phyloP scores from a whole-genome alignment of 2,797 vertebrate species.

The Allobates femoralis region DNA sequence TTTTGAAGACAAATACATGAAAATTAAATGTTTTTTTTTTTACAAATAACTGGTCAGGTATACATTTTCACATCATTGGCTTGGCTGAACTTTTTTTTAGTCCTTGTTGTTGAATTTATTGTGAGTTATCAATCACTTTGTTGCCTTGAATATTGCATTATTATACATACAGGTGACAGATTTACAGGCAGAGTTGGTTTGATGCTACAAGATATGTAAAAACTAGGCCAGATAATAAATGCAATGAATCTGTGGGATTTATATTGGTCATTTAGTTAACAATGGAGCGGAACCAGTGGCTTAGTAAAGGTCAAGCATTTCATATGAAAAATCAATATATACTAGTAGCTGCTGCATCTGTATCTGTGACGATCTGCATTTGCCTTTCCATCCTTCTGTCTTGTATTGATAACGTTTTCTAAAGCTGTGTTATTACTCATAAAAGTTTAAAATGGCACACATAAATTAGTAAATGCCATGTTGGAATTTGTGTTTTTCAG shows the following conservation, averaged over 20 bases:
- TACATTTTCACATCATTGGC: too few relatives aligned
- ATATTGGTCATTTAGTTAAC: slow-evolving; percentile 22
- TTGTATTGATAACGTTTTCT: background rate
- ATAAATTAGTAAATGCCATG: too few relatives aligned
- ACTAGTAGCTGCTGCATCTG: background rate
- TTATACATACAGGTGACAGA: too few relatives aligned
- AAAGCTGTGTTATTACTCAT: background rate
- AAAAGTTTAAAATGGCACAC: background rate
- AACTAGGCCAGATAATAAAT: background rate
- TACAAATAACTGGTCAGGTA: too few relatives aligned
- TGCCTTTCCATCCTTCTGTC: background rate
- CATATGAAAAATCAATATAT: slow-evolving; percentile 4
- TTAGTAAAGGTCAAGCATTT: slow-evolving; percentile 2
- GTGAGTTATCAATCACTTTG: too few relatives aligned
- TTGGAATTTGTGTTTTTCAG: too few relatives aligned
- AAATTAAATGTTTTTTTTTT: too few relatives aligned
- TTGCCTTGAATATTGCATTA: too few relatives aligned
- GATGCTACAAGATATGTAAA: background rate
- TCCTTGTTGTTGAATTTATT: too few relatives aligned
- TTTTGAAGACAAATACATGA: too few relatives aligned
- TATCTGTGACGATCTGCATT: slow-evolving; percentile 2
- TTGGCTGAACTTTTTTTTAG: too few relatives aligned
- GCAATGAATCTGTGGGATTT: slow-evolving; percentile 10
- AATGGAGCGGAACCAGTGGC: background rate
- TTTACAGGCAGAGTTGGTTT: too few relatives aligned